Percentiles rank a stretch among this genome's conserved stretches.
These are phyloP conservation scores for Drosophila meridiana DNA, from an alignment of 2,888 invertebrate genomes.

Conservation along the genomic window DNA sequence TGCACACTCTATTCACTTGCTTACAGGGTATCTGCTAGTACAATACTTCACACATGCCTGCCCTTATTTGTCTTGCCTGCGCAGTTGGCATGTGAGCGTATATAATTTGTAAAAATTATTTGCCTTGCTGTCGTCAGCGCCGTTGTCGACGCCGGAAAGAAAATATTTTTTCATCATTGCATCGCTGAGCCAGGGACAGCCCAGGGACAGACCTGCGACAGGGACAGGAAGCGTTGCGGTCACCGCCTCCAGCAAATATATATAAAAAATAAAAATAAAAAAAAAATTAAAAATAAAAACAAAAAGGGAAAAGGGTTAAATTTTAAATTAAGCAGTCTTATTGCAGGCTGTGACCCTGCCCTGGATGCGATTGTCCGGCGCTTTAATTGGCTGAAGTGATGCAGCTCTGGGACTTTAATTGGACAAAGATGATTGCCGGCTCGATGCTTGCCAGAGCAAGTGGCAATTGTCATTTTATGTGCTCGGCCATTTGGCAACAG, in stretches of 20 bases:
- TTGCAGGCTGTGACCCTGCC: conserved; percentile 36
- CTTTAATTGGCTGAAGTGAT: conserved; percentile 66
- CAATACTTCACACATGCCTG: background rate
- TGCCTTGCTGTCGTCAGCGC: conserved; percentile 65
- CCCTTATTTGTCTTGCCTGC: conserved; percentile 60
- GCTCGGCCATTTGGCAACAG: conserved; percentile 27
- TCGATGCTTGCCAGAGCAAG: conserved; percentile 38
- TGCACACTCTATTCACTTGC: no score
- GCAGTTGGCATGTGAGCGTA: conserved; percentile 73
- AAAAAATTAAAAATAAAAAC: background rate
- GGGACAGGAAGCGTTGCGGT: conserved; percentile 69
- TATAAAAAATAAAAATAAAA: background rate
- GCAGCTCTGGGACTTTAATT: conserved; percentile 54
- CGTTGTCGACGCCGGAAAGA: conserved; percentile 50
- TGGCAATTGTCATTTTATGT: conserved; percentile 6
- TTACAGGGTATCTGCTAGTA: conserved; percentile 11
- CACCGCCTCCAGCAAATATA: conserved; percentile 61
- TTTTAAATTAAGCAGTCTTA: conserved; percentile 70
- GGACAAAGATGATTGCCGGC: conserved; percentile 60
- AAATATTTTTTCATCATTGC: conserved; percentile 71
- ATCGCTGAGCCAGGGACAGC: conserved; percentile 39
- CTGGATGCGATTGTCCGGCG: conserved; percentile 22
- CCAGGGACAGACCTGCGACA: conserved; percentile 16
- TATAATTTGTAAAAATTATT: conserved; percentile 78
- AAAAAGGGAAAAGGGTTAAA: conserved; percentile 61